phyloP scores from a whole-genome alignment of 1,140 invertebrate genomes.

The Euglossa dilemma region DNA sequence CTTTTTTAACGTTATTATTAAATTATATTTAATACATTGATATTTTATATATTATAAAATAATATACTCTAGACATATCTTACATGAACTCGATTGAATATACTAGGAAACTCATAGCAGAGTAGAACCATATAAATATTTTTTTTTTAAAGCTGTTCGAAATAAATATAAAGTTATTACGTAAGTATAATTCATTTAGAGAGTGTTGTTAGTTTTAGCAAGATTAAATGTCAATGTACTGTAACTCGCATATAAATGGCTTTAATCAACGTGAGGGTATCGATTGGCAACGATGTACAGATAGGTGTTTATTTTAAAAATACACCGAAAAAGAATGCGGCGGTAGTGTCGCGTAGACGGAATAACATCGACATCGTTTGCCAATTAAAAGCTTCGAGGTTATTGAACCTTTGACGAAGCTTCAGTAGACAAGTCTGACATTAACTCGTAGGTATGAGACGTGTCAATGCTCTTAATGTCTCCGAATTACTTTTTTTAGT shows the following conservation, averaged over 20 bases:
- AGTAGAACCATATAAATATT: no score
- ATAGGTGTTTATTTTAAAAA: slow-evolving; percentile 50
- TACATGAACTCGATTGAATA: no score
- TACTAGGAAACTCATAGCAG: no score
- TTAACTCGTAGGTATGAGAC: not conserved
- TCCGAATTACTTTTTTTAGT: slow-evolving; percentile 1
- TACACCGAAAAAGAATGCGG: slow-evolving; percentile 28
- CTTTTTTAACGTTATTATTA: no score
- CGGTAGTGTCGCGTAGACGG: slow-evolving; percentile 28
- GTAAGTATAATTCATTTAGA: no score
- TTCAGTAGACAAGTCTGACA: slow-evolving; percentile 12
- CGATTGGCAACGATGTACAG: slow-evolving; percentile 30
- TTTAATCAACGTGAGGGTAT: not conserved
- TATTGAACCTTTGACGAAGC: slow-evolving; percentile 33
- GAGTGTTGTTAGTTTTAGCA: not conserved
- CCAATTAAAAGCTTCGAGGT: slow-evolving; percentile 52
- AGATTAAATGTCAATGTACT: not conserved
- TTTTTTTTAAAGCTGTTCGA: no score
- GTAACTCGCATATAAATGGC: not conserved
- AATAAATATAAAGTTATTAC: no score
- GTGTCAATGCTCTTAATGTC: not conserved
- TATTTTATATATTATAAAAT: no score
- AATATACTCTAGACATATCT: no score
- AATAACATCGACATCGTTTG: slow-evolving; percentile 59
- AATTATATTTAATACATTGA: no score